phyloP scores from a whole-genome alignment of 2,888 invertebrate species.

The Sisyra terminalis region DNA sequence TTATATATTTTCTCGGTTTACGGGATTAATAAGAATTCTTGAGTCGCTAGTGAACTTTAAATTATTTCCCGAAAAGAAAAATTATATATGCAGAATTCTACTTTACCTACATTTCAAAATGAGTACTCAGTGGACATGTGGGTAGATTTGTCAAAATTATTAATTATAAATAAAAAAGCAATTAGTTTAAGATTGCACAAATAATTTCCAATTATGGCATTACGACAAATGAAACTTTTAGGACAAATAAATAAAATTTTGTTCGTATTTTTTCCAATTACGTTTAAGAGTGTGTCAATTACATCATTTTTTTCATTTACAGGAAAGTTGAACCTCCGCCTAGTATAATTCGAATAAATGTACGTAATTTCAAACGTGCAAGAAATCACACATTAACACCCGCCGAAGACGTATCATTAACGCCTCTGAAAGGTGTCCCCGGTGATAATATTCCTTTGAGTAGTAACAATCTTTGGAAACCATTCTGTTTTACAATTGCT shows the following conservation, averaged over 20 bases:
- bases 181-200: no score
- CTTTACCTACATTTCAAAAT: no score
- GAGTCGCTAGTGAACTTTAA: no score
- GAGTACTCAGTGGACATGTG: no score
- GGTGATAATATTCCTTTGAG: conserved; percentile 29
- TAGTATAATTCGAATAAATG: conserved; percentile 9
- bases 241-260: conserved; percentile 15
- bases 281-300: conserved; percentile 10
- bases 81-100: no score
- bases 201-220: conserved; percentile 16
- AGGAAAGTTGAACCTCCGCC: neutral
- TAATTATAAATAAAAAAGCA: no score
- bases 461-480: conserved; percentile 35
- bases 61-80: no score
- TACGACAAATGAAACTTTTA: conserved; percentile 19
- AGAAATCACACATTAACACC: neutral
- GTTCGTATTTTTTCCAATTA: conserved; percentile 12
- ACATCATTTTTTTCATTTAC: neutral
- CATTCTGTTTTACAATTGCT: conserved; percentile 44
- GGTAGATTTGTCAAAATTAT: no score
- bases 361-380: conserved; percentile 2
- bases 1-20: no score
- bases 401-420: conserved; percentile 9
- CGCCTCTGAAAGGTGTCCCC: conserved; percentile 27
- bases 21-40: no score